phyloP scores from a whole-genome alignment of 2,797 vertebrate genomes.

The Molossus alvarezi region DNA sequence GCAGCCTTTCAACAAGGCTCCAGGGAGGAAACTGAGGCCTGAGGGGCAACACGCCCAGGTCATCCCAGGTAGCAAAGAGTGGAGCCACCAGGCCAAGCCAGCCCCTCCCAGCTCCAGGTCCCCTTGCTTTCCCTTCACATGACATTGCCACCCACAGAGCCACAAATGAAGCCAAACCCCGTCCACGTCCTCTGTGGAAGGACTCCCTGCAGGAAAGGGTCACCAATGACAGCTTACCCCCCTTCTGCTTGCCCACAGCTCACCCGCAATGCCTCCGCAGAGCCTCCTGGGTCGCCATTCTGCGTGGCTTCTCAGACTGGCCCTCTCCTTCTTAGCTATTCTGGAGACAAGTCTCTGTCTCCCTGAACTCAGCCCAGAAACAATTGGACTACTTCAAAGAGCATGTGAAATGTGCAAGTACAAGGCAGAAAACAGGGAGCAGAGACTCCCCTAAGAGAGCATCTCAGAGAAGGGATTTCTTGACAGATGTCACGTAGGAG shows the following conservation, averaged over 20 bases:
- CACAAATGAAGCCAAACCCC: slow-evolving; percentile 7
- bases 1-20: neutral
- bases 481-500: neutral
- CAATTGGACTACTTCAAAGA: slow-evolving; percentile 66
- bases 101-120: neutral
- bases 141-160: neutral
- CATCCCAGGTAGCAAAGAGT: neutral
- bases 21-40: neutral
- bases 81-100: neutral
- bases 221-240: neutral
- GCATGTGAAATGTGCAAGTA: slow-evolving; percentile 53
- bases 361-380: slow-evolving; percentile 59
- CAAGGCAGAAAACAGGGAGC: slow-evolving; percentile 1
- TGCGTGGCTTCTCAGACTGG: neutral
- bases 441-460: slow-evolving; percentile 11
- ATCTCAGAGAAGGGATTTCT: slow-evolving; percentile 16
- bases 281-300: neutral
- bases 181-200: neutral
- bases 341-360: neutral
- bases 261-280: neutral
- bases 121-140: neutral
- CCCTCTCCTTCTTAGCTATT: neutral
- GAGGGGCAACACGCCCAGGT: neutral
- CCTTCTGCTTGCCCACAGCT: neutral
- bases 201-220: neutral